Percentiles rank a stretch among this genome's conserved stretches.
phyloP scores from a whole-genome alignment of 2,113 vertebrate genomes.

The Hemiscyllium ocellatum region DNA sequence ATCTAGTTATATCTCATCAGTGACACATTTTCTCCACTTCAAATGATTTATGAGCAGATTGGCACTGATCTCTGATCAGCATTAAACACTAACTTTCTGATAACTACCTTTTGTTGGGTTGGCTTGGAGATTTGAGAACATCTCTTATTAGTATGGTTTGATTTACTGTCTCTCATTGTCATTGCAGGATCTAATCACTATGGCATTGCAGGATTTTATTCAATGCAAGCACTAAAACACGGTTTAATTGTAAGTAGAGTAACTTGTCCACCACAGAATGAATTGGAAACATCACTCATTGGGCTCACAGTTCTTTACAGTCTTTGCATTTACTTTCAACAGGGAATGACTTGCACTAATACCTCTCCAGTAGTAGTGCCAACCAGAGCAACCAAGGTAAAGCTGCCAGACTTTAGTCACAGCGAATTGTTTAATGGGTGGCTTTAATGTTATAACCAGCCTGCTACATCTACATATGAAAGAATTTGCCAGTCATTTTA shows the following conservation, averaged over 20 bases:
- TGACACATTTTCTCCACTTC: neutral
- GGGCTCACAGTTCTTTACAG: neutral
- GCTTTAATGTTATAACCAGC: neutral
- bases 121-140: too few relatives aligned
- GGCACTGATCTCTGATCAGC: neutral
- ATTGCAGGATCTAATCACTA: conserved; percentile 62
- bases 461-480: neutral
- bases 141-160: neutral
- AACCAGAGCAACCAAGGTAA: conserved; percentile 58
- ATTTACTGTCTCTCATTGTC: neutral
- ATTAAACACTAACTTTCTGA: neutral
- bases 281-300: neutral
- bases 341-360: conserved; percentile 67
- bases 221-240: conserved; percentile 58
- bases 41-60: neutral
- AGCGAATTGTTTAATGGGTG: neutral
- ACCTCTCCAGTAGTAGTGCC: conserved; percentile 64
- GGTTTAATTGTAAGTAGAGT: conserved; percentile 63
- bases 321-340: conserved; percentile 34
- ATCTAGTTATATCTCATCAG: neutral
- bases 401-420: neutral
- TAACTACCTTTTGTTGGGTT: neutral
- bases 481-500: neutral
- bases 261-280: neutral
- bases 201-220: conserved; percentile 61